phyloP scores from a whole-genome alignment of 2,888 invertebrate genomes.

The Panopea generosa region DNA sequence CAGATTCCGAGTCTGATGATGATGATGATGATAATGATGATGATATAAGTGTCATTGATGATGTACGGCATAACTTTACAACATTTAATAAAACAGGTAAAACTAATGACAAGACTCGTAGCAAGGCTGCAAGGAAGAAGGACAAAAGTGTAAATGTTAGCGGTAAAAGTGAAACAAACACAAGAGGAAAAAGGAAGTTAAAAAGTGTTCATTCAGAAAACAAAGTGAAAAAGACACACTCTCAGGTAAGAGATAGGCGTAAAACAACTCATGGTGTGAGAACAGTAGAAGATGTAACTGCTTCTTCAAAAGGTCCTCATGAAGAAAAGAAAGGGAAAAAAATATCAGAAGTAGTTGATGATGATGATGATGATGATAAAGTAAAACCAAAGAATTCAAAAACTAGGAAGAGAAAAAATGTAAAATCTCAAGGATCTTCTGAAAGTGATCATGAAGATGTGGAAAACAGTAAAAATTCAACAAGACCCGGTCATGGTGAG shows the following conservation, averaged over 20 bases:
- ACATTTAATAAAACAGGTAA: background rate
- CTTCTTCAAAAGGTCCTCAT: background rate
- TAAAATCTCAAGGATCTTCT: background rate
- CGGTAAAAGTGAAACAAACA: background rate
- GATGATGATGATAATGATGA: conserved; percentile 19
- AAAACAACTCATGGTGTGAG: conserved; percentile 21
- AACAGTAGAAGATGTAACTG: background rate
- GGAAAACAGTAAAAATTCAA: background rate
- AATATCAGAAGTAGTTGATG: conserved; percentile 1
- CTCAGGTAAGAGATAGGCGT: conserved; percentile 6
- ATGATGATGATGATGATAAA: background rate
- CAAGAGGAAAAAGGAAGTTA: background rate
- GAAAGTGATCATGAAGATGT: conserved; percentile 1
- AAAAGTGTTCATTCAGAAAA: conserved; percentile 10
- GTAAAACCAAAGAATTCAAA: background rate
- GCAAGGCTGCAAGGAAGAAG: background rate
- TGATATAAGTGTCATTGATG: conserved; percentile 36
- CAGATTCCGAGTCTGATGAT: background rate
- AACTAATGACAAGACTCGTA: background rate
- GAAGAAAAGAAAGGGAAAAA: too few relatives aligned
- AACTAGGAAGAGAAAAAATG: too few relatives aligned
- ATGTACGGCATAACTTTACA: conserved; percentile 1
- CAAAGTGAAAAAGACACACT: conserved; percentile 18
- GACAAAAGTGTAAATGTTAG: background rate
- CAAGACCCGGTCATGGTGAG: background rate